Base-by-base conservation (phyloP, 2,113 vertebrate genomes). In the Rattus rattus region DNA sequence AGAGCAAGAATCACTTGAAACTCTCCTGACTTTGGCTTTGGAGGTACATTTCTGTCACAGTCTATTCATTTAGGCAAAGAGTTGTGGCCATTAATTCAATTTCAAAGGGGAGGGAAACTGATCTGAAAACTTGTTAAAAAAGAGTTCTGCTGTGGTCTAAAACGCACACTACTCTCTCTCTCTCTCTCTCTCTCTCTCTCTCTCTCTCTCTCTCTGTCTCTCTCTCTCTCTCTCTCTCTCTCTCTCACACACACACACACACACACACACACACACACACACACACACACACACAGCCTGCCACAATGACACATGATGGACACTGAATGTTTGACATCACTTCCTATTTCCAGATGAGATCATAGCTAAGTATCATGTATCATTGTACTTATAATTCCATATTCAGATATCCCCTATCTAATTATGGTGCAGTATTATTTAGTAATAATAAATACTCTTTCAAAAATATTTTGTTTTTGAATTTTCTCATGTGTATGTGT, bases 381-480 rank as follows among this genome's bases (percentile, higher is more conserved):
- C 52, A 77, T 61, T 88, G 73, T 81, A 52, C 94, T 92, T 96
- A 52, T 54, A 80, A 61, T 80, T 39, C 12, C 92, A 33, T 95
- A 22, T 86, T 94, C 17, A 88, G 77, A 76, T 91, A 91, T 63
- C 28, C 6, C 36, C 43, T 83, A 33, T 61, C 79, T 90, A 83
- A 88, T 95, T 81, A 79, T 9, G 9, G 63, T 67, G 7, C 73
- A 63, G 11, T 20, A 59, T 96, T 20, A 59, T 96, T 89, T 84
- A 6, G 13, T 56, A 87, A 80, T 11, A 94, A 75, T 61, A 65
- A 87, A 72, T 61, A 36, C 49, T 79, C 75, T 90, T 91, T 85
- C 61, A 1, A 22, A 54, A 75, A 79, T 11, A 17, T 0, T 20
- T 20, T 54, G 33, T 28, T 30, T 19, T 61, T 20, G 8, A 56